Base-by-base conservation (phyloP, 2,797 vertebrate genomes). In the Emydoidea blandingii region DNA sequence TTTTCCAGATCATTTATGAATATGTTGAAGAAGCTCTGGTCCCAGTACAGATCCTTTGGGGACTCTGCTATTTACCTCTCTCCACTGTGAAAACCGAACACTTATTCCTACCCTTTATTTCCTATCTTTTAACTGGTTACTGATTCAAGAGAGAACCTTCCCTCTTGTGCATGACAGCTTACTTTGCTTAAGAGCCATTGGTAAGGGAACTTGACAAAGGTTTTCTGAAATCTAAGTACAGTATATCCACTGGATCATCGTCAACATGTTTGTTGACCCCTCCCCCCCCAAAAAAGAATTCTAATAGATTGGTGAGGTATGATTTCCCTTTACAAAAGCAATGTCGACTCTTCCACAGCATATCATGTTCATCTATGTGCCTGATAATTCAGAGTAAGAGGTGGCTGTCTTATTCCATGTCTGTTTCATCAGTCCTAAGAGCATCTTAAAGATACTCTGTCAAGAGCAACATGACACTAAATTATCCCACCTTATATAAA, bases 361-460 rank as follows among this genome's bases (percentile, higher is more conserved):
- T 72, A n/a, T 78, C 82, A 82, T 27, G 8, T 8, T 78, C 62
- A 56, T 5, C 52, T 84, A 5, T 10, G 27, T 62, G 14, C 34
- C 14, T 34, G 59, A 31, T 34, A 62, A 62, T 62, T 62, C 31
- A 53, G 31, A 57, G 23, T 88, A 27, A 91, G 27, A 85, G 87
- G 12, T 10, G 9, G 8, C 85, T 88, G 25, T 72, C 79, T 76
- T 83, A 50, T 0, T 0, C 74, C 0, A 83, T 87, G 86, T 81
- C 41, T 83, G 31, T 68, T 89, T 80, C 53, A 85, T 8, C 6
- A 81, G 7, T 53, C 87, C 79, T 53, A 87, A 88, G 79, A 83
- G 57, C 59, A 44, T 52, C 15, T 8, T 31, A 41, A 59, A 92
- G 0, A n/a, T 76, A 10, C 65, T 0, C 15, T 62, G 15, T 34